Conservation (phyloP, 2,113 vertebrate species). For the Vireo altiloquus region DNA sequence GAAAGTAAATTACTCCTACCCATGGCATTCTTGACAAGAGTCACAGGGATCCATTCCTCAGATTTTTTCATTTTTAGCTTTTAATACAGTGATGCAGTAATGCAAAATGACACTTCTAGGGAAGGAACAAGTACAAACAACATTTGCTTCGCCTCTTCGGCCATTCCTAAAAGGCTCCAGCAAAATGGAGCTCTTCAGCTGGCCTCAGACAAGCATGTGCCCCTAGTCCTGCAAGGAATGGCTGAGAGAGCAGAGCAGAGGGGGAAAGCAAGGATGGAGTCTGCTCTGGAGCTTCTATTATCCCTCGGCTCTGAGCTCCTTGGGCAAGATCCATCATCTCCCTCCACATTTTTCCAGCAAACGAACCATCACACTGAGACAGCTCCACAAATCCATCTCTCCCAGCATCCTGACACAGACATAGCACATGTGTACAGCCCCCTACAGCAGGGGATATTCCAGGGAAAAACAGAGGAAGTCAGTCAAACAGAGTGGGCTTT, state of each 20-base stretch:
- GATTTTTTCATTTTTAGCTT: not conserved
- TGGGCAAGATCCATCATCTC: not conserved
- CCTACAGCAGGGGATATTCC: not conserved
- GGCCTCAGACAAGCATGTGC: not conserved
- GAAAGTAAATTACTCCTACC: not conserved
- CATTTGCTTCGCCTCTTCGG: not conserved
- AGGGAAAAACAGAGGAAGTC: not conserved
- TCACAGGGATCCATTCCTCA: not conserved
- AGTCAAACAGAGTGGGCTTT: not conserved
- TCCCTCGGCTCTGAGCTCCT: not conserved
- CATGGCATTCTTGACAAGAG: not conserved
- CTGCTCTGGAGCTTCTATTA: not conserved
- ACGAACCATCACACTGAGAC: not conserved
- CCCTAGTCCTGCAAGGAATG: not conserved
- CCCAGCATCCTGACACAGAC: not conserved
- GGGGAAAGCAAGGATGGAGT: not conserved
- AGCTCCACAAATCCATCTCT: not conserved
- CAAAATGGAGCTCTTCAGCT: not conserved
- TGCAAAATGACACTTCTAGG: not conserved
- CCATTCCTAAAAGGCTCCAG: not conserved
- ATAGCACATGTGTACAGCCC: not conserved
- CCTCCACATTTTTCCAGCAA: not conserved
- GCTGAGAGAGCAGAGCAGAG: not conserved
- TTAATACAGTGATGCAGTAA: not conserved
- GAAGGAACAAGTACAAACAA: not conserved